A percentile compares a stretch with the other conserved stretches of the same genome.
Evolutionary conservation across 1,140 invertebrate species (phyloP).

Genomic region (Grapholita molesta): DNA sequence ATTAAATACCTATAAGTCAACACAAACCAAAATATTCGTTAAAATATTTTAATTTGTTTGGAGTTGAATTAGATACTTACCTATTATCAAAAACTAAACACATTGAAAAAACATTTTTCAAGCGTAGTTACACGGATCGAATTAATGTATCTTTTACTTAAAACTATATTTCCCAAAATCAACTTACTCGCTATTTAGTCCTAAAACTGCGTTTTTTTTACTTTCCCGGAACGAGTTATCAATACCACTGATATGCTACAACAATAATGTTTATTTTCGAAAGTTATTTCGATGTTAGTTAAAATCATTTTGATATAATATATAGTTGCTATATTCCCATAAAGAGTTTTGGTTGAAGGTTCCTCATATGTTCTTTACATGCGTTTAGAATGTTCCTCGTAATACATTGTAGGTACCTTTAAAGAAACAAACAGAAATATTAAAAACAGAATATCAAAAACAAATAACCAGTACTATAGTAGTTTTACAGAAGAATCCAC

Average conservation of each 20-base stretch:
- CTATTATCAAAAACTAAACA: neutral
- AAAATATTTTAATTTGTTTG: too few species aligned
- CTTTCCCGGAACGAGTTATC: neutral
- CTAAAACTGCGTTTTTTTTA: neutral
- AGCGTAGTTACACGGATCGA: neutral
- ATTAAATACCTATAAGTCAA: too few species aligned
- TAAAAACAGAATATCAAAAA: too few species aligned
- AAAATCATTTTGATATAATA: neutral
- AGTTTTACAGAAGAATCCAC: too few species aligned
- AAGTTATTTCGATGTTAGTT: neutral
- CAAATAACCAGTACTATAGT: too few species aligned
- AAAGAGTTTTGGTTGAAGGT: neutral
- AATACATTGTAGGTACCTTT: too few species aligned
- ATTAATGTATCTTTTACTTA: slow-evolving; percentile 4
- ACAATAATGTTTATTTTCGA: neutral
- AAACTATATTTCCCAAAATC: neutral
- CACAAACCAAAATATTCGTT: too few species aligned
- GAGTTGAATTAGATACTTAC: too few species aligned
- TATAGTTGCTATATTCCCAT: neutral
- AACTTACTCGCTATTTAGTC: slow-evolving; percentile 5
- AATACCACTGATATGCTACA: neutral
- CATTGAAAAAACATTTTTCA: slow-evolving; percentile 6
- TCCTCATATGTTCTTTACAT: neutral
- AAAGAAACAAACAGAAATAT: neutral
- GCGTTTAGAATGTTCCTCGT: too few species aligned